A percentile compares a stretch with the other conserved stretches of the same genome.
Evolutionary conservation across 2,113 vertebrate species (phyloP).

Genomic region (Pterocles orientalis): DNA sequence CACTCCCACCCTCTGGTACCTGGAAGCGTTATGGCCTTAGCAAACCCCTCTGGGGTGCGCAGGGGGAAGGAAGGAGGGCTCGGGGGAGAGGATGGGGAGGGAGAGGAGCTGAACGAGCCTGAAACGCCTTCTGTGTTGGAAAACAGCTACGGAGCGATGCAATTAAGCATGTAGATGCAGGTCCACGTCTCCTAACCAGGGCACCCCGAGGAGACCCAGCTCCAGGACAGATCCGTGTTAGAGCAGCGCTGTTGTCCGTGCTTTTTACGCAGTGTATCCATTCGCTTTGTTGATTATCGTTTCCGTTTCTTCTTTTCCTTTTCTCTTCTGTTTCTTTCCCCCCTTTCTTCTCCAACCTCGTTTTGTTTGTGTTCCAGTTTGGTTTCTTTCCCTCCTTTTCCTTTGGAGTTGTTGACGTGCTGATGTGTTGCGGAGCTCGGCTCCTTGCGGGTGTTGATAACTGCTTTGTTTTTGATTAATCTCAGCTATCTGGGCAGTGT

Average conservation of each 20-base stretch:
- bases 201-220: constrained; percentile 13
- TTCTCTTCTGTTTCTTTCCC: constrained; percentile 76
- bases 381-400: constrained; percentile 66
- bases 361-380: constrained; percentile 56
- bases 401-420: constrained; percentile 76
- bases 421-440: constrained; percentile 78
- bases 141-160: background rate
- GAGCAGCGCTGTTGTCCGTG: constrained; percentile 69
- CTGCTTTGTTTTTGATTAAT: constrained; percentile 99
- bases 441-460: constrained; percentile 87
- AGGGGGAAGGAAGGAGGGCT: constrained; percentile 2
- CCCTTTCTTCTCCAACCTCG: constrained; percentile 71
- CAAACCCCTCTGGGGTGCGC: background rate
- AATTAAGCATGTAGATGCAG: background rate
- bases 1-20: constrained; percentile 66
- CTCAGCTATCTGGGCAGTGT: constrained; percentile 99
- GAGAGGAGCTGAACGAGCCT: background rate
- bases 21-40: constrained; percentile 70
- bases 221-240: constrained; percentile 48
- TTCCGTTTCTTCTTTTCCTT: constrained; percentile 71
- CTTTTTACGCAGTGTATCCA: constrained; percentile 69
- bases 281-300: constrained; percentile 68
- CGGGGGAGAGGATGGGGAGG: constrained; percentile 14
- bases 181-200: background rate
- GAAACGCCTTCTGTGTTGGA: background rate